phyloP scores from a whole-genome alignment of 92 coral and sea anemone genomes.

The Virgularia gustaviana region DNA sequence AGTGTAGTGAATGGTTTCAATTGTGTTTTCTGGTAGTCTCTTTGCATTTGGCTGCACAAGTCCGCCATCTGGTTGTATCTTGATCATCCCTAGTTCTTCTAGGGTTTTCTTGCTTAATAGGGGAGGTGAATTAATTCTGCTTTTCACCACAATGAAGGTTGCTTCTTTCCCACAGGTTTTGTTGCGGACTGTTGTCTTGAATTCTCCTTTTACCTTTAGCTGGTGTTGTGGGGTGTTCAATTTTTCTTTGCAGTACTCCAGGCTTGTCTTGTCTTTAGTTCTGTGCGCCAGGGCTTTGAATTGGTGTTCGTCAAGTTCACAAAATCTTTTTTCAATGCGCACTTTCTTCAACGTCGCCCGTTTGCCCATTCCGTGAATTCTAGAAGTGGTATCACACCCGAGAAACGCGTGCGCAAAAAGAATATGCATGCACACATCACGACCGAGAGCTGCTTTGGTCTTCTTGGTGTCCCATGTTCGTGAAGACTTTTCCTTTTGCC shows the following conservation, averaged over 20 bases:
- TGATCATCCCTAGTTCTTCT: constrained; percentile 50
- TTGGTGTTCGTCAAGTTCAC: constrained; percentile 56
- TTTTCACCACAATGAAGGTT: constrained; percentile 38
- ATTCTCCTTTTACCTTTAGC: constrained; percentile 44
- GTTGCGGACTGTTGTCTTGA: constrained; percentile 30
- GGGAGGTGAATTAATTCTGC: constrained; percentile 57
- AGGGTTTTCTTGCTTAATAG: constrained; percentile 50
- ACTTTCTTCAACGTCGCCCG: constrained; percentile 42
- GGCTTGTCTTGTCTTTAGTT: constrained; percentile 14
- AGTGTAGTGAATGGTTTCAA: neutral
- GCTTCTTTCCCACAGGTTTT: constrained; percentile 38
- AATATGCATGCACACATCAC: constrained; percentile 29
- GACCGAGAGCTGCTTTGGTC: constrained; percentile 41
- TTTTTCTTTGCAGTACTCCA: constrained; percentile 28
- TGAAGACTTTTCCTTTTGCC: constrained; percentile 27
- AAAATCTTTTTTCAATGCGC: too few relatives aligned
- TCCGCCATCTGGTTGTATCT: constrained; percentile 42
- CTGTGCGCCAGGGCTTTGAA: constrained; percentile 42
- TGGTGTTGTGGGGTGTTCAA: constrained; percentile 43
- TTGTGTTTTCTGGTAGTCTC: constrained; percentile 2
- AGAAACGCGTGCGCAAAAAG: constrained; percentile 53
- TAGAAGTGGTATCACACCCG: constrained; percentile 62
- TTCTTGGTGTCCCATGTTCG: constrained; percentile 51
- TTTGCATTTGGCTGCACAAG: constrained; percentile 22
- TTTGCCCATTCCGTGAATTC: constrained; percentile 56